A percentile compares a stretch with the other conserved stretches of the same genome.
Conservation (phyloP, 2,797 vertebrate genomes). For the Acrossocheilus wenchowensis region DNA sequence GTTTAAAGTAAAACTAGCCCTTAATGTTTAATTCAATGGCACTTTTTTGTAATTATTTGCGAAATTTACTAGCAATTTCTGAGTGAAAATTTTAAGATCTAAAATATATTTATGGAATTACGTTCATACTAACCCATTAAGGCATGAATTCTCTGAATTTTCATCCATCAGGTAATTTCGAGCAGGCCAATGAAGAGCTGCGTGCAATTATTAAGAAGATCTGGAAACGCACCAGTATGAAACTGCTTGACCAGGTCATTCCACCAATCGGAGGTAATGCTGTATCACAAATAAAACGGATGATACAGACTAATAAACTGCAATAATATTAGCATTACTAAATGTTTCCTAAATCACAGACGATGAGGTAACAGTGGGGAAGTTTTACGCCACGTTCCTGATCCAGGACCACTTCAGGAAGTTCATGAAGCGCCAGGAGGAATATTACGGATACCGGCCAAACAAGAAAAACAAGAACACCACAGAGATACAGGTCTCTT, state of each 20-base stretch:
- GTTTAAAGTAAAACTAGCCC: too few species aligned
- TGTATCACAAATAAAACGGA: too few species aligned
- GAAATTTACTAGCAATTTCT: not conserved
- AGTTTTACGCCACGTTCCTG: constrained; percentile 94
- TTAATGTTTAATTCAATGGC: too few species aligned
- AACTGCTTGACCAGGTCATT: constrained; percentile 94
- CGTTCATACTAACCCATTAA: not conserved
- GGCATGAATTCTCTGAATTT: not conserved
- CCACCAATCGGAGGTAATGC: constrained; percentile 88
- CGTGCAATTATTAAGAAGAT: constrained; percentile 95
- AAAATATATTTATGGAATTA: not conserved
- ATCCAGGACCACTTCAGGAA: constrained; percentile 96
- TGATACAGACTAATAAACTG: not conserved
- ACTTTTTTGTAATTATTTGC: not conserved
- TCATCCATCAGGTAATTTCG: constrained; percentile 86
- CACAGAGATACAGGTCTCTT: constrained; percentile 86
- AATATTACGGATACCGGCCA: constrained; percentile 89
- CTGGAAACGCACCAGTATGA: constrained; percentile 97
- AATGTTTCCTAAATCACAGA: constrained; percentile 72
- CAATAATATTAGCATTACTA: not conserved
- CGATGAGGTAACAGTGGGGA: constrained; percentile 95
- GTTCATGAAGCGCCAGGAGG: constrained; percentile 92
- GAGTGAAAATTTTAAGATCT: not conserved
- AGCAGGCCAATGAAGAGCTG: constrained; percentile 92
- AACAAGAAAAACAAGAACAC: constrained; percentile 84